Percentiles rank a stretch among this genome's conserved stretches.
These are phyloP conservation scores for Gambusia affinis DNA, from an alignment of 2,113 vertebrate genomes.

Conservation along the genomic window DNA sequence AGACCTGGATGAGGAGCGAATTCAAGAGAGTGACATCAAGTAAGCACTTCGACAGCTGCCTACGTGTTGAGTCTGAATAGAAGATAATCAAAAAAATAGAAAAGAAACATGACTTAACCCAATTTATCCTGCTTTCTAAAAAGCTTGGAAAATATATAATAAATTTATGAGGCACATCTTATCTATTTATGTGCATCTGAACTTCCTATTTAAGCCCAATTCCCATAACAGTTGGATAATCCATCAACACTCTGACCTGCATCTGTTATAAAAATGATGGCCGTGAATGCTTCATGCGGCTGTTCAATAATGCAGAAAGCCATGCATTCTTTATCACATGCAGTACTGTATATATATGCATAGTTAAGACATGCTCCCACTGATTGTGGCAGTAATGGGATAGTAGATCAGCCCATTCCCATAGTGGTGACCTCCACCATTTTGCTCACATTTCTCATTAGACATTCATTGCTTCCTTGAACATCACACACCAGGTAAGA, in stretches of 20 bases:
- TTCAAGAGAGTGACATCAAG: constrained; percentile 96
- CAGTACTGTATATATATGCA: constrained; percentile 20
- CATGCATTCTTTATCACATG: constrained; percentile 61
- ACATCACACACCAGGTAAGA: background rate
- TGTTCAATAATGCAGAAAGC: constrained; percentile 58
- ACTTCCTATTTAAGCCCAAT: too few relatives aligned
- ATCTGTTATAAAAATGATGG: constrained; percentile 31
- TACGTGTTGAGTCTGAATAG: background rate
- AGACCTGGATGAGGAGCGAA: constrained; percentile 93
- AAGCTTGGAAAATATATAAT: background rate
- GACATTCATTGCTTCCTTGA: background rate
- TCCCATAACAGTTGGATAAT: constrained; percentile 5
- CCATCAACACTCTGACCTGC: constrained; percentile 12
- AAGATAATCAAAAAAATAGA: background rate
- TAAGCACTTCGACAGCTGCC: constrained; percentile 61
- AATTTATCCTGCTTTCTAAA: background rate
- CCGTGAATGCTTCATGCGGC: constrained; percentile 45
- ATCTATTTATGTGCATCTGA: too few relatives aligned
- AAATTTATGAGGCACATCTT: background rate
- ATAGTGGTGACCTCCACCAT: background rate
- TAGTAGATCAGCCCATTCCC: background rate
- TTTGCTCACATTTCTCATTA: background rate
- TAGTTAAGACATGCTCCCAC: background rate
- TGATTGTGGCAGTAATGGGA: background rate
- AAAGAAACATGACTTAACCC: background rate